Base-by-base conservation (phyloP, 2,888 invertebrate species). In the Aromia moschata region DNA sequence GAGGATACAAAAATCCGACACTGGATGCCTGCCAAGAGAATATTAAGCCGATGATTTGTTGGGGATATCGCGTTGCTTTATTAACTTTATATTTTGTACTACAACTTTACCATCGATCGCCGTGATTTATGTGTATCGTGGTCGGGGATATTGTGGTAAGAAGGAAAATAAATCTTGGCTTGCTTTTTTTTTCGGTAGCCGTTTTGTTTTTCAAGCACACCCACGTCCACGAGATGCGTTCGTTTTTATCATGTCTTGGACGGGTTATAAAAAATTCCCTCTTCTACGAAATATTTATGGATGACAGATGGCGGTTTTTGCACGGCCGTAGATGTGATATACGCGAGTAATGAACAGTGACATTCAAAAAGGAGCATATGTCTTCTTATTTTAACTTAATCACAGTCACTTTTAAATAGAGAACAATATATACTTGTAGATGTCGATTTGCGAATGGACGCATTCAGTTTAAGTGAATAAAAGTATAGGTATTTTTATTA, bases 21-120 rank as follows among this genome's bases (percentile, higher is more conserved):
- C 53, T 60, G 60, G 57, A 44, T 25, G 15, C 7, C 31, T 44
- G 60, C 60, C 60, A 60, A 54, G 31, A 37, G 52, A 60, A 60
- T 44, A 53, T 52, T 58, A 47, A 53, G 46, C 30, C 37, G 46
- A 47, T 51, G 53, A 58, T 58, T 58, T 58, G 53, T 47, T 47
- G 44, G 46, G 37, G 47, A 46, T 58, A 58, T 53, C 58, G 33
- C 53, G 36, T 58, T 58, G 17, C 58, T 31, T 52, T 40, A 45
- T 46, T 46, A 46, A 58, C 40, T 58, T 45, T 37, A 46, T 58
- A 49, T 49, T 49, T 49, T 49, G 49, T 49, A 38, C 38, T 49
- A 49, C 49, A 49, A 49, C 20, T 49, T 49, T 38, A 12, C 36
- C 30, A 49, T 49, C 49, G 49, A 49, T 18, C 49, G 38, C 10